Percentiles rank a stretch among this genome's conserved stretches.
phyloP scores from a whole-genome alignment of 2,888 invertebrate species.

The Cerastoderma edule region DNA sequence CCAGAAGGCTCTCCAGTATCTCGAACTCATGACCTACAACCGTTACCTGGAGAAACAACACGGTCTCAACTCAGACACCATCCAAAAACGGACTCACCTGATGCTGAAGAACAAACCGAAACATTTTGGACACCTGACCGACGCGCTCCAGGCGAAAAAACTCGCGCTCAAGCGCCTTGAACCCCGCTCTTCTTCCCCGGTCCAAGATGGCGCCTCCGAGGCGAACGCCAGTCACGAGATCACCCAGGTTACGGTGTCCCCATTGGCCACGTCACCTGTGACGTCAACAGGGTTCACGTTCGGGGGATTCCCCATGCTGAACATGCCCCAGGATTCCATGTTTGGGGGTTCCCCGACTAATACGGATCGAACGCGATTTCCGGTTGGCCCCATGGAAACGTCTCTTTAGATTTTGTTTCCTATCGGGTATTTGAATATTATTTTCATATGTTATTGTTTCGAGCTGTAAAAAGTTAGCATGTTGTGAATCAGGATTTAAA shows the following conservation, averaged over 20 bases:
- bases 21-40: constrained; percentile 66
- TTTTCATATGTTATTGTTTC: too few species aligned
- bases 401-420: too few species aligned
- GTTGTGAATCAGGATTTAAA: too few species aligned
- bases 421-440: too few species aligned
- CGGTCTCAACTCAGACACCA: constrained; percentile 24
- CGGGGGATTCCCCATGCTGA: constrained; percentile 4
- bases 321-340: neutral
- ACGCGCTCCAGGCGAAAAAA: constrained; percentile 21
- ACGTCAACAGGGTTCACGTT: constrained; percentile 8
- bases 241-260: neutral
- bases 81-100: constrained; percentile 26
- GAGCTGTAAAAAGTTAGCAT: too few species aligned
- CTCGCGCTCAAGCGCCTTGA: neutral
- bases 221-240: neutral
- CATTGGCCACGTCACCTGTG: neutral
- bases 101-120: constrained; percentile 43
- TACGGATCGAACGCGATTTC: neutral
- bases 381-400: constrained; percentile 1
- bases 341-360: neutral
- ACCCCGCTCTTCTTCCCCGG: neutral
- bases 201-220: neutral
- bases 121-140: constrained; percentile 44
- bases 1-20: constrained; percentile 59
- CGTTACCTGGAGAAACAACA: constrained; percentile 50